A percentile compares a stretch with the other conserved stretches of the same genome.
Evolutionary conservation across 1,140 invertebrate genomes (phyloP).

Genomic region (Babylonia areolata): DNA sequence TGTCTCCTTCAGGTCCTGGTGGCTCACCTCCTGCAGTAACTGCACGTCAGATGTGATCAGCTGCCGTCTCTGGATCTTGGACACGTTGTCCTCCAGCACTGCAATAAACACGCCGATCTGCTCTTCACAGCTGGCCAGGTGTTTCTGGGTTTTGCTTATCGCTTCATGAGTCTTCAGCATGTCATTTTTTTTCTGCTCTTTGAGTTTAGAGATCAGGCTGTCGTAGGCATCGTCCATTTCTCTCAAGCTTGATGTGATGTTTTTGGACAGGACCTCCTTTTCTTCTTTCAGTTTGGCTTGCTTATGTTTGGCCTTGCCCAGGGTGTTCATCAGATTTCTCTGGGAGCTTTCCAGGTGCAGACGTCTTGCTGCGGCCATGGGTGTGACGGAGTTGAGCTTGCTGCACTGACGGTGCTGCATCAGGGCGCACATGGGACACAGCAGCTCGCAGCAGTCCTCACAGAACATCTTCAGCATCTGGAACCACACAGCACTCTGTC

Average conservation of each 20-base stretch:
- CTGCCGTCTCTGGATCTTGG: conserved; percentile 23
- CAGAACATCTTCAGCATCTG: conserved; percentile 38
- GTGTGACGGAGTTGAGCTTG: conserved; percentile 25
- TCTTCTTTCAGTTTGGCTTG: conserved; percentile 29
- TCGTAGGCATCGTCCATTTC: conserved; percentile 35
- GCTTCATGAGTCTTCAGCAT: conserved; percentile 29
- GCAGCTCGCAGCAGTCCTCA: conserved; percentile 26
- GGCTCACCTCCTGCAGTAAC: conserved; percentile 19
- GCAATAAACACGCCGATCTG: conserved; percentile 9
- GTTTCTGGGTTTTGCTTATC: conserved; percentile 15
- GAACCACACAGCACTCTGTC: background rate
- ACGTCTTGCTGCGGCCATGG: conserved; percentile 23
- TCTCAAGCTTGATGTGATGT: conserved; percentile 8
- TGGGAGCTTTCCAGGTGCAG: conserved; percentile 30
- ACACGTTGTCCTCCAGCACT: conserved; percentile 17
- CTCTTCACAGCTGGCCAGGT: conserved; percentile 23
- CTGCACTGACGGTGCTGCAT: conserved; percentile 33
- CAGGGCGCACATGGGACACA: conserved; percentile 31
- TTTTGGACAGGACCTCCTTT: conserved; percentile 21
- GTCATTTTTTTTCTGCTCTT: conserved; percentile 23
- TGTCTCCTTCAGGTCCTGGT: conserved; percentile 4
- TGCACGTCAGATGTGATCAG: conserved; percentile 20
- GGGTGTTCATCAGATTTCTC: conserved; percentile 5
- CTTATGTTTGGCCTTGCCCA: conserved; percentile 8
- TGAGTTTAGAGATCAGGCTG: background rate